A percentile compares a stretch with the other conserved stretches of the same genome.
phyloP scores from a whole-genome alignment of 2,113 vertebrate genomes.

The Corydoras sp. region DNA sequence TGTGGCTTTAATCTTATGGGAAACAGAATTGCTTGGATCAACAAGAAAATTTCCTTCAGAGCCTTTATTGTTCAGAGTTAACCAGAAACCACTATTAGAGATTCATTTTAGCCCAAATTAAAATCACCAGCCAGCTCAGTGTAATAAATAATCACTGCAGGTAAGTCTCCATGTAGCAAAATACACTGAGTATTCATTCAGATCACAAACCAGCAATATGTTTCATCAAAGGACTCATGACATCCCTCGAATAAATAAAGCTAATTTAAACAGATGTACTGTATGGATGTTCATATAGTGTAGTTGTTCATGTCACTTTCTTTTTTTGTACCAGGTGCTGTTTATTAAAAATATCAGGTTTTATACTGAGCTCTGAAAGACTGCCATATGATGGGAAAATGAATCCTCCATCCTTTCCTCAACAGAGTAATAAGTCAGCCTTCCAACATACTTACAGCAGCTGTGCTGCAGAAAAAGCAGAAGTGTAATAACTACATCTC shows the following conservation, averaged over 20 bases:
- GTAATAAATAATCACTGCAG: background rate
- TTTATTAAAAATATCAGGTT: background rate
- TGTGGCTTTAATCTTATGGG: background rate
- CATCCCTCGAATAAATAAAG: constrained; percentile 23
- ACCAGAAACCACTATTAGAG: background rate
- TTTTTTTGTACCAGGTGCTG: background rate
- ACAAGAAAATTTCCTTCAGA: no score
- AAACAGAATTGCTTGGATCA: no score
- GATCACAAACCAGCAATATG: background rate
- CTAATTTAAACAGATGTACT: constrained; percentile 9
- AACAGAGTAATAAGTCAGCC: background rate
- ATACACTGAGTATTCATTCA: background rate
- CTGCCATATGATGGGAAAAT: background rate
- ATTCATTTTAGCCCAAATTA: constrained; percentile 22
- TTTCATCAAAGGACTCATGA: background rate
- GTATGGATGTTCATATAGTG: background rate
- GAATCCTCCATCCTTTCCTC: background rate
- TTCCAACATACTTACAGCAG: background rate
- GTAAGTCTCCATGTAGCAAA: constrained; percentile 1
- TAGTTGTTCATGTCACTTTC: background rate
- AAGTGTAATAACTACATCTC: background rate
- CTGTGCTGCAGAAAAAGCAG: background rate
- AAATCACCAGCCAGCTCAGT: constrained; percentile 11
- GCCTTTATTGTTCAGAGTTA: no score
- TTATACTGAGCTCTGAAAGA: constrained; percentile 3